Base-by-base conservation (phyloP, 2,888 invertebrate genomes). In the Chaetoderma sp. region DNA sequence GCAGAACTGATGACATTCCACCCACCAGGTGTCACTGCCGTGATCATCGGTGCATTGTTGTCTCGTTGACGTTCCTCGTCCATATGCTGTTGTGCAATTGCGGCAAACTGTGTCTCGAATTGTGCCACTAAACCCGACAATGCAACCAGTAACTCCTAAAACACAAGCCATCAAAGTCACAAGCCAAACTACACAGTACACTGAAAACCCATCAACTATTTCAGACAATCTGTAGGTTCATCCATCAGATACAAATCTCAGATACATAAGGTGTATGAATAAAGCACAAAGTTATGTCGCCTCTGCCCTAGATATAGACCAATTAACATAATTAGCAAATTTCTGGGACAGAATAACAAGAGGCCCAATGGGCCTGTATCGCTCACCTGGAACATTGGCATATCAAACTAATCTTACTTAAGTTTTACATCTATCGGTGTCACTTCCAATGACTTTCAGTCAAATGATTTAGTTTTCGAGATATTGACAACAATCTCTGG, bases 141-240 rank as follows among this genome's bases (percentile, higher is more conserved):
- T 63, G 96, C 95, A 54, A 94, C 93, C 0, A 94, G 92, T 65
- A 97, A 88, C 88, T 98, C 88, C 86, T 88, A 73, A 4, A 70
- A 68, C 6, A n/a, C n/a, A n/a, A n/a, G n/a, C n/a, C n/a, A n/a
- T n/a, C n/a, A n/a, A n/a, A n/a, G n/a, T 6, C 10, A 32, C 25
- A 16, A 25, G 78, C 36, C 52, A 33, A 55, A 60, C 25, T 4
- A n/a, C n/a, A n/a, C n/a, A n/a, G n/a, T n/a, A n/a, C n/a, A n/a
- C n/a, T n/a, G n/a, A n/a, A n/a, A 36, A 4, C 8, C 2, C 8
- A 49, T 18, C 49, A 49, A 18, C 49, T 18, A 49, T 18, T 23
- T 49, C 36, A 21, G 44, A 27, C 44, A 1, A 39, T n/a, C 39
- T 25, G 28, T 10, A 27, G 1, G 25, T 27, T 16, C 16, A 10